Evolutionary conservation across 2,797 vertebrate genomes (phyloP).

Genomic region (Meda fulgida): DNA sequence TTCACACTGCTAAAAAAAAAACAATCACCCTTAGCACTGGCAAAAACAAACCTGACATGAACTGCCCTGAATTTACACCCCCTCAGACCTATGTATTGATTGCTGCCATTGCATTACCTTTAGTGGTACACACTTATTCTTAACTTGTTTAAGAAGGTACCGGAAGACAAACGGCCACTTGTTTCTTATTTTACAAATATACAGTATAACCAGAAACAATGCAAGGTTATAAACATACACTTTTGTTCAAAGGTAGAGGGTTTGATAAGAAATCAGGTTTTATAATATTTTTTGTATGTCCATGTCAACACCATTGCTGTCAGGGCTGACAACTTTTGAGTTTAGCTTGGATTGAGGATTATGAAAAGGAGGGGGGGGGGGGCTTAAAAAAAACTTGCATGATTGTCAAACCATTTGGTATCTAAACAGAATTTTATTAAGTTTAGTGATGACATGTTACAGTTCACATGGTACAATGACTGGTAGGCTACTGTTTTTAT

Average conservation of each 20-base stretch:
- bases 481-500: no score
- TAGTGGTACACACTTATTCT: slow-evolving; percentile 1
- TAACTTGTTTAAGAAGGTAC: slow-evolving; percentile 5
- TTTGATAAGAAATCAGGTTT: not conserved
- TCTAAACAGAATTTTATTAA: no score
- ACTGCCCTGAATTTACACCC: slow-evolving; percentile 3
- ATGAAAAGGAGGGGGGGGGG: no score
- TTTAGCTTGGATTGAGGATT: no score
- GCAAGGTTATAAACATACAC: not conserved
- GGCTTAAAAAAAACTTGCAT: no score
- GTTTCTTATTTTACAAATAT: not conserved
- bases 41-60: slow-evolving; percentile 44
- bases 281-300: no score
- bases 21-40: slow-evolving; percentile 40
- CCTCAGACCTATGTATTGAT: slow-evolving; percentile 27
- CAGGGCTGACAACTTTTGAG: no score
- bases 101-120: not conserved
- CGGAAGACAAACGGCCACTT: not conserved
- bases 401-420: no score
- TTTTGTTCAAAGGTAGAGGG: not conserved
- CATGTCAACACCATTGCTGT: no score
- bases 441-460: no score
- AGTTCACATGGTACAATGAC: no score
- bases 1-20: slow-evolving; percentile 53
- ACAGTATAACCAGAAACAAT: not conserved